Percentiles rank a stretch among this genome's conserved stretches.
Evolutionary conservation across 2,797 vertebrate genomes (phyloP).

Genomic region (Galaxias olidus): DNA sequence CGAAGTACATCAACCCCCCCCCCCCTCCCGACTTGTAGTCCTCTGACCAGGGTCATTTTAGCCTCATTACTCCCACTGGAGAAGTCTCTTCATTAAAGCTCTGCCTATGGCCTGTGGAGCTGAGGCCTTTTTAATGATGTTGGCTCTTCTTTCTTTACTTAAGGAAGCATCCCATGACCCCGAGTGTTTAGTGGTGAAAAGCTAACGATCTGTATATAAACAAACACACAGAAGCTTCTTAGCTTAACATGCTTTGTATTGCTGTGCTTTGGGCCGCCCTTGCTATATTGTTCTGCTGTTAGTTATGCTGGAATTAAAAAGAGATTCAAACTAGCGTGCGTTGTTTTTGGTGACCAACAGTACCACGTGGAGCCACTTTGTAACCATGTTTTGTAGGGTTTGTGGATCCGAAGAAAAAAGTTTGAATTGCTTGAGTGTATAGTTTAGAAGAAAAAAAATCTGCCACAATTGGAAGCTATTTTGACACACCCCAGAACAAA

Average conservation of each 20-base stretch:
- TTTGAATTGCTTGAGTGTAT: too few species aligned
- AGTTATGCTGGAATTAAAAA: too few species aligned
- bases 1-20: conserved; percentile 38
- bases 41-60: conserved; percentile 52
- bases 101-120: conserved; percentile 59
- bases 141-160: conserved; percentile 55
- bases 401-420: too few species aligned
- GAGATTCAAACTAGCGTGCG: too few species aligned
- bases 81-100: conserved; percentile 67
- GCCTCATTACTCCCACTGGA: conserved; percentile 68
- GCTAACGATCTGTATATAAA: conserved; percentile 34
- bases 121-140: conserved; percentile 57
- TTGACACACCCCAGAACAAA: conserved; percentile 5
- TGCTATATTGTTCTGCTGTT: not conserved
- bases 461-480: too few species aligned
- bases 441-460: too few species aligned
- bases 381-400: too few species aligned
- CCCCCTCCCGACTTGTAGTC: conserved; percentile 38
- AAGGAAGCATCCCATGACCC: conserved; percentile 58
- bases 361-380: too few species aligned
- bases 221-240: conserved; percentile 37
- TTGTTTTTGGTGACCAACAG: too few species aligned
- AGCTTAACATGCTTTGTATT: conserved; percentile 36
- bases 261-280: conserved; percentile 36
- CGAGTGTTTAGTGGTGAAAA: conserved; percentile 47